Conservation (phyloP, 2,113 vertebrate species). For the Oncorhynchus masou region DNA sequence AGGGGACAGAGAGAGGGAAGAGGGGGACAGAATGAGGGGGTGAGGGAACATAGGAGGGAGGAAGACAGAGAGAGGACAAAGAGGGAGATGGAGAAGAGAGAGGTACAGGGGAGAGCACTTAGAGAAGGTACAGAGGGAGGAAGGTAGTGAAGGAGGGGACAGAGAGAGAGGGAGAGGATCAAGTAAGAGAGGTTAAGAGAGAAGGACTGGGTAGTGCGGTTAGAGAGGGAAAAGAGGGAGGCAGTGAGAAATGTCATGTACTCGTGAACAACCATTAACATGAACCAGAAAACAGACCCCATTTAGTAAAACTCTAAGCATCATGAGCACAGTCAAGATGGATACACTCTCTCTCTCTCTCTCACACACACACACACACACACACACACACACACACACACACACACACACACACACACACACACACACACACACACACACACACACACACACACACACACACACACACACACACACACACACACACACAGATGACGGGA, state of each 20-base stretch:
- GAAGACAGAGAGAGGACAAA: background rate
- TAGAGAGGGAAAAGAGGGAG: background rate
- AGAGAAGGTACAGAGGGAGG: background rate
- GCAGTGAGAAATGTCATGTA: conserved; percentile 9
- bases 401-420: conserved; percentile 20
- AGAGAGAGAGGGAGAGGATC: background rate
- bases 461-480: conserved; percentile 1
- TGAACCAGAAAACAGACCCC: background rate
- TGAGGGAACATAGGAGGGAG: background rate
- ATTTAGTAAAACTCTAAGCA: background rate
- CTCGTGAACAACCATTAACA: conserved; percentile 28
- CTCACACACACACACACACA: background rate
- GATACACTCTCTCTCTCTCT: background rate
- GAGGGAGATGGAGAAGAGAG: conserved; percentile 9
- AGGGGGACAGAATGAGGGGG: conserved; percentile 4
- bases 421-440: too few relatives aligned
- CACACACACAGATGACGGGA: background rate
- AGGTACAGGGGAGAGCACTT: background rate
- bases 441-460: too few relatives aligned
- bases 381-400: conserved; percentile 8
- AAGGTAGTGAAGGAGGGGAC: background rate
- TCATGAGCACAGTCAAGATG: background rate
- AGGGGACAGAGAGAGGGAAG: background rate
- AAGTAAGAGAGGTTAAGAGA: background rate
- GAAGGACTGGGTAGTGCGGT: too few relatives aligned